phyloP scores from a whole-genome alignment of 2,797 vertebrate species.

The Hozukius guyotensis region DNA sequence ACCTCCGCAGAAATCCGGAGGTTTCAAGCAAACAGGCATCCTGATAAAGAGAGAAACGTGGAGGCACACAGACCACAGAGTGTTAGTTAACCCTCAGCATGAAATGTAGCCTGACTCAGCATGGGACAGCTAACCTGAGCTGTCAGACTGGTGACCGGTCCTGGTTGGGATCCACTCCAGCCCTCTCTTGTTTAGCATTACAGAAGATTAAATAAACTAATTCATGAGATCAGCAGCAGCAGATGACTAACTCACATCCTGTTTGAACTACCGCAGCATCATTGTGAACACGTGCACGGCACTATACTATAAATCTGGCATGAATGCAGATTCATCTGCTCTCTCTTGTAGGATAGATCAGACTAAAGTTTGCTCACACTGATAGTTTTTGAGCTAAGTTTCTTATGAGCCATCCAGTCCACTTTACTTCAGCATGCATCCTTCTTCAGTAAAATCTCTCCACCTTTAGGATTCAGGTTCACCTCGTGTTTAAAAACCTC shows the following conservation, averaged over 20 bases:
- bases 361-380: too few relatives aligned
- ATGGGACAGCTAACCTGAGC: neutral
- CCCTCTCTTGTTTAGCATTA: neutral
- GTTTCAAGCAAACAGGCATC: neutral
- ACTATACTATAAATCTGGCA: too few relatives aligned
- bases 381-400: too few relatives aligned
- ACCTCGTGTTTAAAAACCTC: too few relatives aligned
- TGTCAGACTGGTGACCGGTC: neutral
- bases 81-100: neutral
- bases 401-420: too few relatives aligned
- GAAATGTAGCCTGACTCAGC: neutral
- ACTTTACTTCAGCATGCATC: too few relatives aligned
- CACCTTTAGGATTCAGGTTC: too few relatives aligned
- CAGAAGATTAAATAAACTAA: neutral
- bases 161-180: neutral
- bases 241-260: neutral
- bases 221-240: neutral
- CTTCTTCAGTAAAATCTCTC: too few relatives aligned
- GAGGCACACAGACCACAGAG: neutral
- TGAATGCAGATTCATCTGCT: too few relatives aligned
- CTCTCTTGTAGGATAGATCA: too few relatives aligned
- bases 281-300: too few relatives aligned
- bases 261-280: too few relatives aligned
- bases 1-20: neutral
- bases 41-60: neutral